A percentile compares a stretch with the other conserved stretches of the same genome.
phyloP scores from a whole-genome alignment of 2,797 vertebrate species.

The Enteromius anoplus region DNA sequence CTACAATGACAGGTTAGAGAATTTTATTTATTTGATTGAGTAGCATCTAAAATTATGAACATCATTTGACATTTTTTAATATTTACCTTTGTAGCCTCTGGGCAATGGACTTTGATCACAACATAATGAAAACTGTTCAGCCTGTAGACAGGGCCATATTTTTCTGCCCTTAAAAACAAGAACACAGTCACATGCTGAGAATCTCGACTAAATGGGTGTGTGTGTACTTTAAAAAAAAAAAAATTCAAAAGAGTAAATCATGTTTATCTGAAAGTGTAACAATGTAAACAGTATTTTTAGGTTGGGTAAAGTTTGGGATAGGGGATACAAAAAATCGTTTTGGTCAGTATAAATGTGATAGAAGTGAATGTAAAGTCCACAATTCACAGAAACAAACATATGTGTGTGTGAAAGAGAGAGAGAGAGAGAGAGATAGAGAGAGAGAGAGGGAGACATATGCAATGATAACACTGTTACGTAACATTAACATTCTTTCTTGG shows the following conservation, averaged over 20 bases:
- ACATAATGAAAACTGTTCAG: constrained; percentile 79
- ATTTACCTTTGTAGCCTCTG: constrained; percentile 89
- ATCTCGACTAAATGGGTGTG: too few relatives aligned
- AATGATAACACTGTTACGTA: background rate
- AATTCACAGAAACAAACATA: background rate
- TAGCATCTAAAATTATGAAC: background rate
- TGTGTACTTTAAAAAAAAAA: background rate
- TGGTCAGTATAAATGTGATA: background rate
- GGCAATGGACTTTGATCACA: constrained; percentile 72
- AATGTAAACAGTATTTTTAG: background rate
- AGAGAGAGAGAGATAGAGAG: too few relatives aligned
- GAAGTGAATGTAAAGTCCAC: background rate
- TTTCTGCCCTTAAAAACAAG: constrained; percentile 77
- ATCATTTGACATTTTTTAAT: background rate
- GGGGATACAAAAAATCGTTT: background rate
- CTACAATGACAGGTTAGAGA: constrained; percentile 65
- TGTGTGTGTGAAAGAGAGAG: background rate
- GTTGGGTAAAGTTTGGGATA: background rate
- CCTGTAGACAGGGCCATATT: constrained; percentile 79
- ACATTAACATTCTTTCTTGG: background rate
- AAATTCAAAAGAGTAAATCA: too few relatives aligned
- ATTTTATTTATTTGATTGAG: background rate
- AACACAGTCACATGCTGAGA: background rate
- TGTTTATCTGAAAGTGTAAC: background rate
- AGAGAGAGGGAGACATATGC: background rate